Conservation (phyloP, 2,113 vertebrate genomes). For the Periophthalmodon schlosseri region DNA sequence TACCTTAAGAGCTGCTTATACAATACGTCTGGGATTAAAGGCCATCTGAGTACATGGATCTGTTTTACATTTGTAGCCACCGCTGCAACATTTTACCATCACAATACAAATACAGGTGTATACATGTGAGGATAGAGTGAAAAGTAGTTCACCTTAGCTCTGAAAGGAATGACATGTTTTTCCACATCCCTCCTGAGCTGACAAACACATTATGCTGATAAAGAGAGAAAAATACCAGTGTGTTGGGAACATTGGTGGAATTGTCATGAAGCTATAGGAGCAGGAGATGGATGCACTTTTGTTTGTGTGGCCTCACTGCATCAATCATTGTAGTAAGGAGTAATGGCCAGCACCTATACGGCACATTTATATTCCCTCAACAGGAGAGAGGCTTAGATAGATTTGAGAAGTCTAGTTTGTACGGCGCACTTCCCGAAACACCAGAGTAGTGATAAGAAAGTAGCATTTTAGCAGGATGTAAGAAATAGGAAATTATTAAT, state of each 20-base stretch:
- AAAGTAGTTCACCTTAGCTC: not conserved
- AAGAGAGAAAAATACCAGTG: not conserved
- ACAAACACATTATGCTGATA: not conserved
- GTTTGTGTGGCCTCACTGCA: constrained; percentile 1
- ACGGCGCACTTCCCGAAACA: not conserved
- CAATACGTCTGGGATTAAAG: too few relatives aligned
- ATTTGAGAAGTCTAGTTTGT: not conserved
- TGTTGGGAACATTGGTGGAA: constrained; percentile 17
- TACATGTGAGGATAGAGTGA: not conserved
- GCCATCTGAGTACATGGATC: too few relatives aligned
- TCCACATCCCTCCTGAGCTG: not conserved
- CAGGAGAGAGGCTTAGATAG: not conserved
- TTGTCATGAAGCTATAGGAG: constrained; percentile 19
- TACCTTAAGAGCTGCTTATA: too few relatives aligned
- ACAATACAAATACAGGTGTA: too few relatives aligned
- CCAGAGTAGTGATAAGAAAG: not conserved
- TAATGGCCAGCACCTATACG: constrained; percentile 1
- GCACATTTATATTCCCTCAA: constrained; percentile 6
- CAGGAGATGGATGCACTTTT: constrained; percentile 26
- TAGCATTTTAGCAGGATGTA: not conserved
- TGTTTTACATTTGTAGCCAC: too few relatives aligned
- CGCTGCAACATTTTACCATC: too few relatives aligned
- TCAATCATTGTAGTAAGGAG: constrained; percentile 25
- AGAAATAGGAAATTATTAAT: not conserved
- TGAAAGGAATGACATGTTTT: not conserved